phyloP scores from a whole-genome alignment of 2,888 invertebrate species.

The Antheraea assamensis region DNA sequence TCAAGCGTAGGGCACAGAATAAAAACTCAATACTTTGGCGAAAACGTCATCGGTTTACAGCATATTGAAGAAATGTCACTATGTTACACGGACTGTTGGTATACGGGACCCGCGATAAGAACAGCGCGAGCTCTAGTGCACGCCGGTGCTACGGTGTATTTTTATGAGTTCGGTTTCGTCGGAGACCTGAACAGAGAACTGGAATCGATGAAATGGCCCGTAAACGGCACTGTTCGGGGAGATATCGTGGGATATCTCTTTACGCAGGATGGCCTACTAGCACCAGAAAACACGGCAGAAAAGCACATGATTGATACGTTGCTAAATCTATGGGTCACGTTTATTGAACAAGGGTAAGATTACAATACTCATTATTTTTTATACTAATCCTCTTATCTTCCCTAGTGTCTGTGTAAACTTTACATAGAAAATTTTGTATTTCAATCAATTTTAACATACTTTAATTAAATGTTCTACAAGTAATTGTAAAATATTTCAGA shows the following conservation, averaged over 20 bases:
- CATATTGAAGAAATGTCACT: constrained; percentile 44
- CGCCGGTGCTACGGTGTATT: constrained; percentile 71
- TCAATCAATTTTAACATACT: neutral
- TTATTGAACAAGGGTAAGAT: constrained; percentile 78
- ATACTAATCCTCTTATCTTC: no score
- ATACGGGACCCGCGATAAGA: constrained; percentile 56
- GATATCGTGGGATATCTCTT: constrained; percentile 82
- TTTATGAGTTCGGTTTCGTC: constrained; percentile 81
- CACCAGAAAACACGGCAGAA: constrained; percentile 37
- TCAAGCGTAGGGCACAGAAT: constrained; percentile 38
- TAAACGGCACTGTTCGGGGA: constrained; percentile 76
- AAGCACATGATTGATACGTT: constrained; percentile 43
- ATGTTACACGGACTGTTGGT: constrained; percentile 59
- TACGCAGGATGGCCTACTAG: constrained; percentile 38
- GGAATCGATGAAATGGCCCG: constrained; percentile 55
- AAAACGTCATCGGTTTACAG: constrained; percentile 39
- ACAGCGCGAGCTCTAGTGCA: constrained; percentile 50
- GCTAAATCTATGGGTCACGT: constrained; percentile 65
- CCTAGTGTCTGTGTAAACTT: no score
- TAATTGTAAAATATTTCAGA: constrained; percentile 42
- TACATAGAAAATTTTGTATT: neutral
- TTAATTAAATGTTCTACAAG: constrained; percentile 3
- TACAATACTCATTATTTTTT: neutral
- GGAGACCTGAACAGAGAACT: constrained; percentile 73
- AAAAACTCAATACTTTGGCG: constrained; percentile 56